These are phyloP conservation scores for Scolopax rusticola DNA, from an alignment of 2,797 vertebrate species.

Conservation along the genomic window DNA sequence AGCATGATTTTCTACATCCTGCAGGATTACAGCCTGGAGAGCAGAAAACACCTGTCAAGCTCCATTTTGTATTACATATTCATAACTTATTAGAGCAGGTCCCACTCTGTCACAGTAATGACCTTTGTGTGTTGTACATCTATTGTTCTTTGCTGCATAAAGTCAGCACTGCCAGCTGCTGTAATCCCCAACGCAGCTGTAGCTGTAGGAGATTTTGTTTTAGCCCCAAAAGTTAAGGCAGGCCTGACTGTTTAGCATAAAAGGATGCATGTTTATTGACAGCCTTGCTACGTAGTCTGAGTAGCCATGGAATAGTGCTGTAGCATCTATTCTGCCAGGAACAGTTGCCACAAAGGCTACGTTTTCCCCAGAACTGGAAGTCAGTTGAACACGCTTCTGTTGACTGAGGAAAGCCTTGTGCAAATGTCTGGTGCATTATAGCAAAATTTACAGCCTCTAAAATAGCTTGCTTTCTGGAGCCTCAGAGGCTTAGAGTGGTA, in stretches of 20 bases:
- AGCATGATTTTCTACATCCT: not conserved
- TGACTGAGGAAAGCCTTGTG: conserved; percentile 28
- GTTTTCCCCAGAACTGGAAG: not conserved
- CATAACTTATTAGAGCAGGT: conserved; percentile 50
- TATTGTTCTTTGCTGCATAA: conserved; percentile 3
- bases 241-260: not conserved
- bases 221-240: not conserved
- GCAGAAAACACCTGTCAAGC: conserved; percentile 31
- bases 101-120: not conserved
- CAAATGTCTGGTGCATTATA: conserved; percentile 26
- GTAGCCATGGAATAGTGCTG: not conserved
- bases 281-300: not conserved
- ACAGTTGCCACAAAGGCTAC: not conserved
- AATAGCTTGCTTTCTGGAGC: conserved; percentile 23
- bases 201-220: conserved; percentile 20
- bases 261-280: not conserved
- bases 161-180: conserved; percentile 16
- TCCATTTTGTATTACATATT: conserved; percentile 63
- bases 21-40: not conserved
- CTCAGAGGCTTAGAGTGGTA: conserved; percentile 49
- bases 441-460: conserved; percentile 52
- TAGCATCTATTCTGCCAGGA: not conserved
- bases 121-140: conserved; percentile 47
- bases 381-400: not conserved
- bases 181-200: not conserved